These are phyloP conservation scores for Polymixis flavicincta DNA, from an alignment of 2,888 invertebrate species.

Conservation along the genomic window DNA sequence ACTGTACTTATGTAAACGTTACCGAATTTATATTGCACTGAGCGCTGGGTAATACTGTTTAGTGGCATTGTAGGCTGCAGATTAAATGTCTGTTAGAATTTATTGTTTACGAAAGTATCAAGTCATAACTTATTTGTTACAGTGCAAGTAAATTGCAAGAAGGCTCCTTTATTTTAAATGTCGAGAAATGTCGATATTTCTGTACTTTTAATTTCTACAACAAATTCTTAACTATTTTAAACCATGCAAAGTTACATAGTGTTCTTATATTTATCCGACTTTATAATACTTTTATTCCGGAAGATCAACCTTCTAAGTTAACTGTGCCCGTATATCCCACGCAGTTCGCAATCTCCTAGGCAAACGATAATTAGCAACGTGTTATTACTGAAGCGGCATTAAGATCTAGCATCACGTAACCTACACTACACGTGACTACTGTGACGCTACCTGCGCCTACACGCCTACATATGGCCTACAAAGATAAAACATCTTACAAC, in stretches of 20 bases:
- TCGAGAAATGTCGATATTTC: background rate
- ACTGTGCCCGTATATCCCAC: background rate
- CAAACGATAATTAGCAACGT: slow-evolving; percentile 40
- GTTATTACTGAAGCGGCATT: slow-evolving; percentile 40
- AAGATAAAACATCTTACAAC: slow-evolving; percentile 49
- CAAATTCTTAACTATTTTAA: background rate
- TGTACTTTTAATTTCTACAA: background rate
- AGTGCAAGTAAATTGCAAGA: background rate
- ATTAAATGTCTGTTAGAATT: slow-evolving; percentile 13
- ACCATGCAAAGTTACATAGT: background rate
- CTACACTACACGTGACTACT: slow-evolving; percentile 37
- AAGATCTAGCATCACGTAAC: slow-evolving; percentile 36
- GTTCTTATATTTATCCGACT: background rate
- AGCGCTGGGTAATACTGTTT: slow-evolving; percentile 5
- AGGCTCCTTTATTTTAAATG: background rate
- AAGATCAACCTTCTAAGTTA: background rate
- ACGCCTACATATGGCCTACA: slow-evolving; percentile 21
- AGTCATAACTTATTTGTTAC: background rate
- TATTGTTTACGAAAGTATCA: slow-evolving; percentile 7
- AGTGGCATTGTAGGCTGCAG: slow-evolving; percentile 14
- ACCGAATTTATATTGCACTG: slow-evolving; percentile 17
- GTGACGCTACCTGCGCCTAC: slow-evolving; percentile 17
- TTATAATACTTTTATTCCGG: background rate
- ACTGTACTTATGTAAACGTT: slow-evolving; percentile 24
- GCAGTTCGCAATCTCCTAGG: slow-evolving; percentile 28